Percentiles rank a stretch among this genome's conserved stretches.
These are phyloP conservation scores for Phylloscopus trochilus DNA, from an alignment of 2,113 vertebrate genomes.

Conservation along the genomic window DNA sequence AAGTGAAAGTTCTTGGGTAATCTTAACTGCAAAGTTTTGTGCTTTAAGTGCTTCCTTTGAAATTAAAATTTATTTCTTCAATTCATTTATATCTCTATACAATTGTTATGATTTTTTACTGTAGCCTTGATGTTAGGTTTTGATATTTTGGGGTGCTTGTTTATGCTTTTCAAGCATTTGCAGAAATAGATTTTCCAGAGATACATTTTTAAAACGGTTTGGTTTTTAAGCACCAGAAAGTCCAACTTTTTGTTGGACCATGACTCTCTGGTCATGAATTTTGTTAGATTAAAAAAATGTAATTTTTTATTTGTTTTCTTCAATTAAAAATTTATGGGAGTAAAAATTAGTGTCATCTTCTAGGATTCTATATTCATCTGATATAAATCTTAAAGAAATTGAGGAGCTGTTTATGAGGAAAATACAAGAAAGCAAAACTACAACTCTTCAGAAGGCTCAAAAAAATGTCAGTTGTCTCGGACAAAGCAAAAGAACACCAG, in stretches of 20 bases:
- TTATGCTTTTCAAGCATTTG: not conserved
- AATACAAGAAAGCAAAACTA: slow-evolving; percentile 1
- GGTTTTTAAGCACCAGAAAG: not conserved
- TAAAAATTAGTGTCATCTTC: slow-evolving; percentile 51
- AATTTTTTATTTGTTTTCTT: not conserved
- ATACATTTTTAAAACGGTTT: not conserved
- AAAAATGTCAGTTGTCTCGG: not conserved
- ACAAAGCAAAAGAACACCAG: not conserved
- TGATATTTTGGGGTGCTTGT: not conserved
- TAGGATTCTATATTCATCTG: slow-evolving; percentile 77
- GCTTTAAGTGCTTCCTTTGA: slow-evolving; percentile 1
- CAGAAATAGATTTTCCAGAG: not conserved
- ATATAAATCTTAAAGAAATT: slow-evolving; percentile 64
- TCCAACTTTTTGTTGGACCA: not conserved
- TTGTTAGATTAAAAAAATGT: not conserved
- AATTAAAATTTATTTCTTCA: not conserved
- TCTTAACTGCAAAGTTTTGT: not conserved
- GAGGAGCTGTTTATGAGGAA: slow-evolving; percentile 69
- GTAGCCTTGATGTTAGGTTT: not conserved
- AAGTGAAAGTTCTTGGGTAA: not conserved
- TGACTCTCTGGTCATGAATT: not conserved
- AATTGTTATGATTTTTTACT: not conserved
- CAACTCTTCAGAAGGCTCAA: not conserved
- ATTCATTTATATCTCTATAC: not conserved
- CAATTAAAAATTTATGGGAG: not conserved